Evolutionary conservation across 92 coral and sea anemone genomes (phyloP).

Genomic region (Epizoanthus scotinus): DNA sequence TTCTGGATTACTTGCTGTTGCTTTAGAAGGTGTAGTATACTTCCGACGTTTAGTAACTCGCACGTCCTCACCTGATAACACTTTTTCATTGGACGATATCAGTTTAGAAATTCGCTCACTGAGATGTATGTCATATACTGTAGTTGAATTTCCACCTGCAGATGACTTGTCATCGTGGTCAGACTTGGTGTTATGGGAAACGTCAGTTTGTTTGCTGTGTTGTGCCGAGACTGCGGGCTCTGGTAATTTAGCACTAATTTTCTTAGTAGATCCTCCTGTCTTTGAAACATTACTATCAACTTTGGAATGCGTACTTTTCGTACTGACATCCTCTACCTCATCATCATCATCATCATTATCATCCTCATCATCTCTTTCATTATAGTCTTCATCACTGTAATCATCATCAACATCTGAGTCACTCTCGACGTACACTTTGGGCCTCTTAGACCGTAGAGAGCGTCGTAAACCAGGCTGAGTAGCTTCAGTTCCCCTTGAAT

Average conservation of each 20-base stretch:
- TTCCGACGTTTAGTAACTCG: not conserved
- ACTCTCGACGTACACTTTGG: slow-evolving; percentile 1
- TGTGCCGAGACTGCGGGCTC: not conserved
- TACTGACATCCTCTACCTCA: not conserved
- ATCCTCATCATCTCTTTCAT: slow-evolving; percentile 7
- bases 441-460: slow-evolving; percentile 14
- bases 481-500: not conserved
- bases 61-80: slow-evolving; percentile 21
- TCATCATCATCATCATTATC: slow-evolving; percentile 14
- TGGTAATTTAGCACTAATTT: not conserved
- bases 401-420: slow-evolving; percentile 23
- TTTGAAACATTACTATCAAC: not conserved
- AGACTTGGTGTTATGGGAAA: not conserved
- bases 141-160: not conserved
- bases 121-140: not conserved
- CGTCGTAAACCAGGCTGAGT: slow-evolving; percentile 10
- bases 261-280: not conserved
- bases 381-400: not conserved
- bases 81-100: slow-evolving; percentile 22
- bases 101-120: slow-evolving; percentile 34
- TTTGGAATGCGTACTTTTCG: not conserved
- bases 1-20: not conserved
- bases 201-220: not conserved
- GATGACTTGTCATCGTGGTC: not conserved
- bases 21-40: not conserved